Percentiles rank a stretch among this genome's conserved stretches.
These are phyloP conservation scores for Microctenopoma steveboyesi DNA, from an alignment of 2,797 vertebrate species.

Conservation along the genomic window DNA sequence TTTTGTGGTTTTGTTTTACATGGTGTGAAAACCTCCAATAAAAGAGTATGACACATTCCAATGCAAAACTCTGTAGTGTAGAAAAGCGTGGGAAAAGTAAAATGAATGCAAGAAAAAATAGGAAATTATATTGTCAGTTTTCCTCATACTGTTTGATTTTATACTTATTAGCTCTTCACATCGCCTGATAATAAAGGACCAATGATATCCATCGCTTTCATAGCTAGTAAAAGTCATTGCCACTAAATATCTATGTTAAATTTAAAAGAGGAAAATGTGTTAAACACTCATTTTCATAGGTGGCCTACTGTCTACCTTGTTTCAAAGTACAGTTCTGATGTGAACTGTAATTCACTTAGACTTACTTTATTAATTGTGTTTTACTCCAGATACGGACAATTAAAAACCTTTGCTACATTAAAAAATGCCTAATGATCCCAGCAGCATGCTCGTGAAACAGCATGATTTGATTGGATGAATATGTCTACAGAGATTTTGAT, in stretches of 20 bases:
- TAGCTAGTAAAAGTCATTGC: too few relatives aligned
- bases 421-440: slow-evolving; percentile 8
- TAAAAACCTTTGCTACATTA: slow-evolving; percentile 14
- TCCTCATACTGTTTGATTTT: background rate
- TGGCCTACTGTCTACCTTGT: slow-evolving; percentile 19
- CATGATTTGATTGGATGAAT: background rate
- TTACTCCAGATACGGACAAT: slow-evolving; percentile 20
- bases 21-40: slow-evolving; percentile 13
- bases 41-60: slow-evolving; percentile 11
- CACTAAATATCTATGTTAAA: too few relatives aligned
- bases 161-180: background rate
- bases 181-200: too few relatives aligned
- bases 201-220: too few relatives aligned
- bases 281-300: slow-evolving; percentile 12
- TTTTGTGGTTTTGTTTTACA: slow-evolving; percentile 19
- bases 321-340: slow-evolving; percentile 8
- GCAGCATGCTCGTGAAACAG: background rate
- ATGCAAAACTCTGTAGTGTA: slow-evolving; percentile 11
- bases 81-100: background rate
- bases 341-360: background rate
- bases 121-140: background rate
- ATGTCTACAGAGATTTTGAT: background rate
- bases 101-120: background rate
- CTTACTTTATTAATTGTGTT: slow-evolving; percentile 24
- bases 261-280: too few relatives aligned